Percentiles rank a stretch among this genome's conserved stretches.
Conservation (phyloP, 2,888 invertebrate species). For the Caenorhabditis afra region DNA sequence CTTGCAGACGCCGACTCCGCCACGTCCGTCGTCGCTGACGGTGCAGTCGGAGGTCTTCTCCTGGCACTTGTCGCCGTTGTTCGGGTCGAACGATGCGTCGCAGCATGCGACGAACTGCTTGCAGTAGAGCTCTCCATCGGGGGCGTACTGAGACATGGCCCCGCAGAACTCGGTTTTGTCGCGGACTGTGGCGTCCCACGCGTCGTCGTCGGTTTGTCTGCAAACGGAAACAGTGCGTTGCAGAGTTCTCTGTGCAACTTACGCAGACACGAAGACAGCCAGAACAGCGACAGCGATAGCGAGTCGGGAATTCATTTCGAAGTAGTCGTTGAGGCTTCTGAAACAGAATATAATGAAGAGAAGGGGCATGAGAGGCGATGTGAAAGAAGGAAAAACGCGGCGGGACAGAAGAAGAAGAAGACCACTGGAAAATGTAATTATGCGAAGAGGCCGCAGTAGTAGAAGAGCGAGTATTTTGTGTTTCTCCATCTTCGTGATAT, state of each 20-base stretch:
- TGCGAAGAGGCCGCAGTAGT: constrained; percentile 14
- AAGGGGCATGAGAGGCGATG: constrained; percentile 7
- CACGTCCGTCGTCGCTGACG: constrained; percentile 24
- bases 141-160: constrained; percentile 35
- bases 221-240: neutral
- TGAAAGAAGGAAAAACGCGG: neutral
- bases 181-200: constrained; percentile 56
- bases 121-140: constrained; percentile 45
- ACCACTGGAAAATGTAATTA: constrained; percentile 45
- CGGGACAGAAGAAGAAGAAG: constrained; percentile 20
- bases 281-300: constrained; percentile 35
- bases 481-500: constrained; percentile 25
- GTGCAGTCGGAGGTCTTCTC: constrained; percentile 41
- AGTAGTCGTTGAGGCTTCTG: neutral
- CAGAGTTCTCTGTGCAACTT: constrained; percentile 8
- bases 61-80: constrained; percentile 67
- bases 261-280: constrained; percentile 31
- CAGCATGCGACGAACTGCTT: constrained; percentile 53
- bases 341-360: constrained; percentile 1
- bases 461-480: constrained; percentile 4
- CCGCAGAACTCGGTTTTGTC: constrained; percentile 52
- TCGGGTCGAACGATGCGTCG: constrained; percentile 50
- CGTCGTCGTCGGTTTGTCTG: constrained; percentile 52
- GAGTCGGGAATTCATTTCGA: constrained; percentile 37
- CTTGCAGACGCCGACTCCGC: constrained; percentile 48